A percentile compares a stretch with the other conserved stretches of the same genome.
Evolutionary conservation across 2,113 vertebrate species (phyloP).

Genomic region (Desmodus rotundus): DNA sequence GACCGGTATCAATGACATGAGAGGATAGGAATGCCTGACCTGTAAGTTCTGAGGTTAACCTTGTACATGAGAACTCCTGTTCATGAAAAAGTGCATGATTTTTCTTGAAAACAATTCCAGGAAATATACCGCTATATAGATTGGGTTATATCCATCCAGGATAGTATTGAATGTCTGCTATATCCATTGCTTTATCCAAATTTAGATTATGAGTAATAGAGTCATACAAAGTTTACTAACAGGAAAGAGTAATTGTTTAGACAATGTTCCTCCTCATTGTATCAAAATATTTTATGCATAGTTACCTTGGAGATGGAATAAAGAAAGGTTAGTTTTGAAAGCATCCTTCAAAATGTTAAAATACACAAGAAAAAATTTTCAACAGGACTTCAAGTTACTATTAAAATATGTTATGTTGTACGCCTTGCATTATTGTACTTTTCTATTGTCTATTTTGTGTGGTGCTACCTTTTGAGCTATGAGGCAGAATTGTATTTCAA

Average conservation of each 20-base stretch:
- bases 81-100: constrained; percentile 65
- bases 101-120: constrained; percentile 73
- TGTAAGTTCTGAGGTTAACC: constrained; percentile 49
- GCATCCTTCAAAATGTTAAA: constrained; percentile 7
- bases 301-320: constrained; percentile 43
- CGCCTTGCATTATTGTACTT: background rate
- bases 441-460: background rate
- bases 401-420: background rate
- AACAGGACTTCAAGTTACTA: background rate
- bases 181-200: constrained; percentile 66
- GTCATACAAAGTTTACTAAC: constrained; percentile 76
- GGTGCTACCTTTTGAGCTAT: background rate
- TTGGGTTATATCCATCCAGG: constrained; percentile 69
- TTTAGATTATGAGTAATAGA: constrained; percentile 74
- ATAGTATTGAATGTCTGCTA: constrained; percentile 67
- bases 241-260: constrained; percentile 76
- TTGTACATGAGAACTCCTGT: constrained; percentile 64
- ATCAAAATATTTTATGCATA: constrained; percentile 60
- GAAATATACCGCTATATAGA: constrained; percentile 76
- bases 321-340: constrained; percentile 29
- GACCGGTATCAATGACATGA: constrained; percentile 30
- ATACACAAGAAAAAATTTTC: background rate
- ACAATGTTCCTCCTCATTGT: constrained; percentile 61
- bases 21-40: constrained; percentile 64
- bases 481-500: background rate